Evolutionary conservation across 2,888 invertebrate genomes (phyloP).

Genomic region (Allygus modestus): DNA sequence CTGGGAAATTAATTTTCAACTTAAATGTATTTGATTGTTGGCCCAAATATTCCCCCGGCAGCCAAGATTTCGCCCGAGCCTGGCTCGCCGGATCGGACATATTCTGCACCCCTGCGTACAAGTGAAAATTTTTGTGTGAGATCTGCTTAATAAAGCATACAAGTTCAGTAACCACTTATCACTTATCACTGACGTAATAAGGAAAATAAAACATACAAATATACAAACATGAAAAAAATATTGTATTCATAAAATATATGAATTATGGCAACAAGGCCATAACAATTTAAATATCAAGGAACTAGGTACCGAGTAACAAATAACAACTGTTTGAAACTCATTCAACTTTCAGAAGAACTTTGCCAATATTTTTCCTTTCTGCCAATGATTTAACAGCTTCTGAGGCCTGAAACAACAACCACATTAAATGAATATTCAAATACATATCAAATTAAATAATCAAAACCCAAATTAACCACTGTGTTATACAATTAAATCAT

Average conservation of each 20-base stretch:
- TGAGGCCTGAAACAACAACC: constrained; percentile 67
- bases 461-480: too few relatives aligned
- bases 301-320: constrained; percentile 10
- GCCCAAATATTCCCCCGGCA: too few relatives aligned
- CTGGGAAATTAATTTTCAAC: too few relatives aligned
- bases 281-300: not conserved
- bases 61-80: too few relatives aligned
- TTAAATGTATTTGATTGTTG: too few relatives aligned
- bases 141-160: too few relatives aligned
- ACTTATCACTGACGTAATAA: too few relatives aligned
- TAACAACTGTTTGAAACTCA: constrained; percentile 38
- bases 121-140: too few relatives aligned
- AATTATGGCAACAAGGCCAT: not conserved
- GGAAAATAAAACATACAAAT: not conserved
- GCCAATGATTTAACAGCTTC: constrained; percentile 73
- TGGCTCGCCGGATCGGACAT: too few relatives aligned
- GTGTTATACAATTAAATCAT: too few relatives aligned
- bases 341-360: constrained; percentile 72
- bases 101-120: too few relatives aligned
- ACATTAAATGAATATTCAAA: constrained; percentile 50
- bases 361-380: constrained; percentile 74
- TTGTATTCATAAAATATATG: constrained; percentile 32
- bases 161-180: too few relatives aligned
- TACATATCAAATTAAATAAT: not conserved
- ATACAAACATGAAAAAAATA: constrained; percentile 7